Conservation (phyloP, 2,797 vertebrate species). For the Pyrocephalus nanus region DNA sequence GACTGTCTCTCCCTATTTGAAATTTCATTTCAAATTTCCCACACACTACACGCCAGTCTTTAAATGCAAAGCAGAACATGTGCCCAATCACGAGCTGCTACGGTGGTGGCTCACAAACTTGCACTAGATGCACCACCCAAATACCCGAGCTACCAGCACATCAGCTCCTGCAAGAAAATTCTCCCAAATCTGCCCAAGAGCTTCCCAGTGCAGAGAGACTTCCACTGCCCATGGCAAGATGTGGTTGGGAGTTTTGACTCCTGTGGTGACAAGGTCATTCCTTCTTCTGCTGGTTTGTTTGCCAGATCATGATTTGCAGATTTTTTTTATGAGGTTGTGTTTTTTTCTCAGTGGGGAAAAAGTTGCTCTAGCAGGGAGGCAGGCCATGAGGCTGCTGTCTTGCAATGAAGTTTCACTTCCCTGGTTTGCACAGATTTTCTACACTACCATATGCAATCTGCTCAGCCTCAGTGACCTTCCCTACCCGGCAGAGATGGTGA, state of each 20-base stretch:
- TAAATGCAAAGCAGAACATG: neutral
- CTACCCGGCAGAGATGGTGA: neutral
- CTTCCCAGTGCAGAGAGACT: neutral
- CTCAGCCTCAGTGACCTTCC: neutral
- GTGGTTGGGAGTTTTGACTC: neutral
- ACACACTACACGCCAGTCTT: too few species aligned
- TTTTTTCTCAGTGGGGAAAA: neutral
- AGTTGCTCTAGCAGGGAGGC: neutral
- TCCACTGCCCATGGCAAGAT: neutral
- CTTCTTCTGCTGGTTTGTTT: neutral
- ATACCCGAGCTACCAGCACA: neutral
- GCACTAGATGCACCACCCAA: neutral
- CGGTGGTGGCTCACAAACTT: neutral
- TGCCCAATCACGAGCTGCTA: accelerated
- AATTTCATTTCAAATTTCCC: neutral
- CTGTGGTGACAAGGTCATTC: neutral
- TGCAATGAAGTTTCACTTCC: neutral
- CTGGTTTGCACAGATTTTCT: neutral
- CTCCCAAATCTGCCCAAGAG: neutral
- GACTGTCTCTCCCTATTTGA: neutral
- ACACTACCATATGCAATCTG: neutral
- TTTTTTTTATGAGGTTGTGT: neutral
- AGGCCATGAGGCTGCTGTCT: neutral
- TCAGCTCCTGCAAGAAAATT: neutral
- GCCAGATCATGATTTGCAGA: neutral